Evolutionary conservation across 2,888 invertebrate species (phyloP).

Genomic region (Cataglyphis rosenhaueri): DNA sequence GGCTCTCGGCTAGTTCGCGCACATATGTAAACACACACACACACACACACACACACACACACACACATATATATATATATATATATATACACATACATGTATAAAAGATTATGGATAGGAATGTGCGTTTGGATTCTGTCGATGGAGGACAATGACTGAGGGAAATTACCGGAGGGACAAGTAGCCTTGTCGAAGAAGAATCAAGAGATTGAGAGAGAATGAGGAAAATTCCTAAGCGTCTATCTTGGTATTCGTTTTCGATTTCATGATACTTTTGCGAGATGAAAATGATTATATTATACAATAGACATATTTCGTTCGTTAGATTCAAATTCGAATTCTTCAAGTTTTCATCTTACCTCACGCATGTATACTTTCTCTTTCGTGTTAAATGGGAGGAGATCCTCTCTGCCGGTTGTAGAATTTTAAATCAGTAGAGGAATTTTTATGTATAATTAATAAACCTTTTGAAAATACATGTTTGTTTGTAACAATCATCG

Average conservation of each 20-base stretch:
- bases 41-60: neutral
- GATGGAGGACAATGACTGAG: neutral
- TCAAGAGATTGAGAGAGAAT: too few relatives aligned
- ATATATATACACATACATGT: too few relatives aligned
- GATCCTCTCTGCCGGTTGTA: neutral
- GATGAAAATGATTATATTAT: neutral
- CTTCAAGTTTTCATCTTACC: neutral
- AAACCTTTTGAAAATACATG: neutral
- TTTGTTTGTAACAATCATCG: neutral
- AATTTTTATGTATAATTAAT: neutral
- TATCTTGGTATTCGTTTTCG: neutral
- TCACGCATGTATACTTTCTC: neutral
- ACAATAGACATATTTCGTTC: neutral
- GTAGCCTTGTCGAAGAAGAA: neutral
- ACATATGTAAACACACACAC: neutral
- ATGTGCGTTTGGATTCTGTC: neutral
- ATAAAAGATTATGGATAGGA: neutral
- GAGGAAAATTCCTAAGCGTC: neutral
- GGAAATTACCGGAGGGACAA: neutral
- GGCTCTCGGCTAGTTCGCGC: neutral
- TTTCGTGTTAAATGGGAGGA: slow-evolving; percentile 2
- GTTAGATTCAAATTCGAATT: neutral
- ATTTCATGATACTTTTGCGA: neutral
- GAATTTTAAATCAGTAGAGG: neutral
- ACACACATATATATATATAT: too few relatives aligned